phyloP scores from a whole-genome alignment of 1,140 invertebrate genomes.

The Penaeus vannamei region DNA sequence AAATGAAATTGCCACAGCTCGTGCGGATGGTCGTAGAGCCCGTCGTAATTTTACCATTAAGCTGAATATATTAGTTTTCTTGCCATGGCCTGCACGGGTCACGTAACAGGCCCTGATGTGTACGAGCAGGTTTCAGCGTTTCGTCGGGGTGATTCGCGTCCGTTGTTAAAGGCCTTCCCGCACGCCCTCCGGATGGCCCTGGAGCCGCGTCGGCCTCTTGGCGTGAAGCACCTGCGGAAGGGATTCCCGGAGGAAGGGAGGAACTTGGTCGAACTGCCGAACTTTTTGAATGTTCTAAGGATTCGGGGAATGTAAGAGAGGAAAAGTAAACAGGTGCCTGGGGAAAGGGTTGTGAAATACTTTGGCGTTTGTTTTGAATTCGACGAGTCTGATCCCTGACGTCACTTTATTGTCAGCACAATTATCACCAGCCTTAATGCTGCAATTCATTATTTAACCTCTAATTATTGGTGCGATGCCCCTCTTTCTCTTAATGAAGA shows the following conservation, averaged over 20 bases:
- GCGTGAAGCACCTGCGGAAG: no score
- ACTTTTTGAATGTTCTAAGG: not conserved
- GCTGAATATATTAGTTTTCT: conserved; percentile 60
- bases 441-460: not conserved
- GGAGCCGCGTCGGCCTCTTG: no score
- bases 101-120: conserved; percentile 30
- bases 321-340: not conserved
- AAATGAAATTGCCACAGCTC: conserved; percentile 58
- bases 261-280: not conserved
- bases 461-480: no score
- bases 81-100: conserved; percentile 36
- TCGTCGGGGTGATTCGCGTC: not conserved
- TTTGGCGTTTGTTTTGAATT: not conserved
- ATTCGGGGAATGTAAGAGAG: not conserved
- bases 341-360: not conserved
- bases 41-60: conserved; percentile 65
- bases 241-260: not conserved
- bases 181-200: no score
- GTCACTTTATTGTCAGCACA: not conserved
- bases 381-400: not conserved
- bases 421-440: not conserved
- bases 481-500: no score
- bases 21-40: conserved; percentile 41
- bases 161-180: not conserved
- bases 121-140: not conserved